These are phyloP conservation scores for Accipiter cooperii DNA, from an alignment of 2,113 vertebrate species.

Conservation along the genomic window DNA sequence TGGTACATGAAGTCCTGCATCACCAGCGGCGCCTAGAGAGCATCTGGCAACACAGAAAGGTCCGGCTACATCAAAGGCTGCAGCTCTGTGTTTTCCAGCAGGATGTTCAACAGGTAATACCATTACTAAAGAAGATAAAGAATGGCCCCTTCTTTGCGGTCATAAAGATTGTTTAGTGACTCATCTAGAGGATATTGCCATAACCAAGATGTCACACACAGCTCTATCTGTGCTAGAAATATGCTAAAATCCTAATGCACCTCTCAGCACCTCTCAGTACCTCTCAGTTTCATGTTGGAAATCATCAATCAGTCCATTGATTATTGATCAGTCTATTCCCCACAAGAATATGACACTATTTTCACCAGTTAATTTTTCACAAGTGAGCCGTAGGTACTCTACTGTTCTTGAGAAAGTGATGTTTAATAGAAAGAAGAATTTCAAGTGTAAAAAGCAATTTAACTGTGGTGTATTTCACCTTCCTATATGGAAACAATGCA, in stretches of 20 bases:
- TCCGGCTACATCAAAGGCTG: conserved; percentile 93
- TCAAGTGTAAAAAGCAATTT: not conserved
- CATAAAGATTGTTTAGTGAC: not conserved
- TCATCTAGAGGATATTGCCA: not conserved
- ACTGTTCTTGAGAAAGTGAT: not conserved
- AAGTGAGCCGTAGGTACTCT: not conserved
- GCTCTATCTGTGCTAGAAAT: not conserved
- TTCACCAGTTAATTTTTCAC: not conserved
- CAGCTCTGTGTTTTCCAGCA: conserved; percentile 99
- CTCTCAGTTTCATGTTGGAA: not conserved
- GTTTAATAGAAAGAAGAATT: not conserved
- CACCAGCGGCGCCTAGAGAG: conserved; percentile 93
- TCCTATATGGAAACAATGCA: not conserved
- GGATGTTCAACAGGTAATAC: conserved; percentile 92
- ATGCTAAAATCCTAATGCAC: not conserved
- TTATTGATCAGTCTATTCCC: not conserved
- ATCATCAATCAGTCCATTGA: not conserved
- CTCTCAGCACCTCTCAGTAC: not conserved
- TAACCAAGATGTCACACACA: not conserved
- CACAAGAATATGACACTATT: not conserved
- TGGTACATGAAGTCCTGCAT: conserved; percentile 94
- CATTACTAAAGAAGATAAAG: not conserved
- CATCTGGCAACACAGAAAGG: conserved; percentile 97
- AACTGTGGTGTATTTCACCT: not conserved
- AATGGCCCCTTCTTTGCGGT: not conserved